Conservation (phyloP, 2,888 invertebrate species). For the Diplazon laetatorius region DNA sequence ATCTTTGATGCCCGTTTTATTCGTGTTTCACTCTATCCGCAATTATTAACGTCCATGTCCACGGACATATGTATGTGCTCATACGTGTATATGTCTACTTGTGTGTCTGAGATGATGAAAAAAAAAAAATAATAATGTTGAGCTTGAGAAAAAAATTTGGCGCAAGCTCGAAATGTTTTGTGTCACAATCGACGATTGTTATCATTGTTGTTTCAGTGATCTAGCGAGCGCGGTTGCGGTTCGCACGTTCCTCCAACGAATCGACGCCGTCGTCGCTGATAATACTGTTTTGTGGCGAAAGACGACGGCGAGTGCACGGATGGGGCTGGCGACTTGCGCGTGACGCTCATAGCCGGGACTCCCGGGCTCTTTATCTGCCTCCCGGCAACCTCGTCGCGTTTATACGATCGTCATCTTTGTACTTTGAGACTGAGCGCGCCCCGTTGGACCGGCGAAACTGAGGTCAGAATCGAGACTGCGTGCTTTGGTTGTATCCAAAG, state of each 20-base stretch:
- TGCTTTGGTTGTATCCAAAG: too few species aligned
- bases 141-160: not conserved
- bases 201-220: conserved; percentile 51
- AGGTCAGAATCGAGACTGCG: conserved; percentile 2
- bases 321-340: conserved; percentile 70
- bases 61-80: too few species aligned
- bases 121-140: too few species aligned
- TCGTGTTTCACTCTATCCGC: too few species aligned
- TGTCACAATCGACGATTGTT: conserved; percentile 26
- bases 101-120: not conserved
- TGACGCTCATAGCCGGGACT: conserved; percentile 69
- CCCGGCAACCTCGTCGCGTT: conserved; percentile 60
- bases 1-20: too few species aligned
- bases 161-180: conserved; percentile 7
- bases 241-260: conserved; percentile 46
- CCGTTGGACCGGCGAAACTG: conserved; percentile 23
- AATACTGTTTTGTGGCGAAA: conserved; percentile 52
- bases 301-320: conserved; percentile 63
- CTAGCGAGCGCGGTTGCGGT: conserved; percentile 52
- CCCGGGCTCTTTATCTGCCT: conserved; percentile 67
- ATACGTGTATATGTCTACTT: too few species aligned
- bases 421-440: not conserved
- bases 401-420: not conserved
- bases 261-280: conserved; percentile 14
- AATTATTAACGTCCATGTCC: too few species aligned